Conservation (phyloP, 2,888 invertebrate genomes). For the Sinelater perroti region DNA sequence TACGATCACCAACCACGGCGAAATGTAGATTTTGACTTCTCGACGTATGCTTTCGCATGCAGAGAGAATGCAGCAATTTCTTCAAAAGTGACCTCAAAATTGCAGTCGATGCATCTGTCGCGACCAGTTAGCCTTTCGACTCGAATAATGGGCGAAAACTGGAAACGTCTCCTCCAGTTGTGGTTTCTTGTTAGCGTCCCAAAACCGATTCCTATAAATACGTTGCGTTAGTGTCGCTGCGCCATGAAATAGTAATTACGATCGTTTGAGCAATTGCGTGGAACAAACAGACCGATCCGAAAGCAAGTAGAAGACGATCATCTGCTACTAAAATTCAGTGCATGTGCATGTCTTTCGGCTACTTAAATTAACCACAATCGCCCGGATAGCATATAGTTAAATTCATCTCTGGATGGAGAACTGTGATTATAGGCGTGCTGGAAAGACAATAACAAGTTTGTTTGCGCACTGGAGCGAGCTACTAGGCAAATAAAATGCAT, state of each 20-base stretch:
- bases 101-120: neutral
- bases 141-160: neutral
- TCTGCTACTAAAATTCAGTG: conserved; percentile 12
- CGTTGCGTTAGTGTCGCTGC: too few relatives aligned
- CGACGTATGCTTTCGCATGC: neutral
- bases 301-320: too few relatives aligned
- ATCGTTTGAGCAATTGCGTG: too few relatives aligned
- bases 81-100: conserved; percentile 8
- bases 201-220: too few relatives aligned
- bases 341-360: conserved; percentile 10
- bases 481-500: neutral
- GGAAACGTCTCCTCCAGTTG: too few relatives aligned
- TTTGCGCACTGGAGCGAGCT: neutral
- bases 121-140: neutral
- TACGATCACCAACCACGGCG: too few relatives aligned
- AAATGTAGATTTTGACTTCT: too few relatives aligned
- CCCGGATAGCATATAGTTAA: conserved; percentile 21
- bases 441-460: neutral
- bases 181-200: too few relatives aligned
- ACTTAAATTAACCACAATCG: conserved; percentile 30
- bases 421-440: conserved; percentile 6
- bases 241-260: too few relatives aligned
- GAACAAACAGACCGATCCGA: too few relatives aligned
- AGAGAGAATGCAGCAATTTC: neutral
- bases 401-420: conserved; percentile 7